phyloP scores from a whole-genome alignment of 2,797 vertebrate species.

The Heterohyrax brucei region DNA sequence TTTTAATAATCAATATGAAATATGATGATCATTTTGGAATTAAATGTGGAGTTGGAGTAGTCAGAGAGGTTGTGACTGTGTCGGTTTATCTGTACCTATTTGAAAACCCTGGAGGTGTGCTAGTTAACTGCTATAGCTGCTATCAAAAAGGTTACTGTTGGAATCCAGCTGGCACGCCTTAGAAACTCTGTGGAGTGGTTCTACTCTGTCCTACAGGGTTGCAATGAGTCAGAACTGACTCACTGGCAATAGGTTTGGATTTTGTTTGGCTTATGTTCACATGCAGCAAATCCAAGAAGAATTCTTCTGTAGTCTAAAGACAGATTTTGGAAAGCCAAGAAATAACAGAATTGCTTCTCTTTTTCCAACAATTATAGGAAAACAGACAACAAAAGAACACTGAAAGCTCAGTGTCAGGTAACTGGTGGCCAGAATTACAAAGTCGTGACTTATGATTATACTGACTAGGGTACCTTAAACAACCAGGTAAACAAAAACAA shows the following conservation, averaged over 20 bases:
- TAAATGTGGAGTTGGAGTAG: neutral
- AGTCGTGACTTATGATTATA: neutral
- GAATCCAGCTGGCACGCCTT: no score
- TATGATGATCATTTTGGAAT: neutral
- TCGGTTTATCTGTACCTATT: neutral
- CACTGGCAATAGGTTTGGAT: no score
- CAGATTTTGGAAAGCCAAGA: neutral
- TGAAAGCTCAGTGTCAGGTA: neutral
- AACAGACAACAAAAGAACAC: neutral
- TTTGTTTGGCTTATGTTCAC: neutral
- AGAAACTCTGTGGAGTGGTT: no score
- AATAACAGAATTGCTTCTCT: neutral
- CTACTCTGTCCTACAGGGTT: no score
- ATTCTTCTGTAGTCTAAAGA: neutral
- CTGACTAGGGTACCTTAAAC: neutral
- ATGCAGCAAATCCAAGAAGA: neutral
- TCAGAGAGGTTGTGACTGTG: neutral
- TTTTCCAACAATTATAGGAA: neutral
- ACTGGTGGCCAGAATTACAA: neutral
- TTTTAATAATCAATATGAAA: neutral
- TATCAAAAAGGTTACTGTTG: no score
- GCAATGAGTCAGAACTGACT: no score
- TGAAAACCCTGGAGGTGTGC: no score
- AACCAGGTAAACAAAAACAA: neutral
- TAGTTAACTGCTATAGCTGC: no score